Evolutionary conservation across 1,140 invertebrate genomes (phyloP).

Genomic region (Leptinotarsa texana): DNA sequence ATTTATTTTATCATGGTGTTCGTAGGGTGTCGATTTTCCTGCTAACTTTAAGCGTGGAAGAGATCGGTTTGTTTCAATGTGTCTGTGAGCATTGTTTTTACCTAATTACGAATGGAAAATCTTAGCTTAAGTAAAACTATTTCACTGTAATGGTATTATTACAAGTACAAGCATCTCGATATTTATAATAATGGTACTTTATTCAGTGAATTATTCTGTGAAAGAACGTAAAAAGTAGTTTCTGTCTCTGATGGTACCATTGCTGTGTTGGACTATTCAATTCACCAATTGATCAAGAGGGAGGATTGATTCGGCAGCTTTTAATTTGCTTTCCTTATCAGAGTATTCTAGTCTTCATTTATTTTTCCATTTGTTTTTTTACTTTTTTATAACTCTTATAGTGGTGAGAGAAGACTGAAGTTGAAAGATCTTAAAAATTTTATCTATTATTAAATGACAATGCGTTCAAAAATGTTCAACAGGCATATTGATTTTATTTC

Average conservation of each 20-base stretch:
- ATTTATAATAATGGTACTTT: too few relatives aligned
- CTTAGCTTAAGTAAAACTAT: conserved; percentile 11
- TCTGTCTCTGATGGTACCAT: background rate
- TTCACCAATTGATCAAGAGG: conserved; percentile 25
- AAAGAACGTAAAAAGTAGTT: background rate
- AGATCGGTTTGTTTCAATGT: conserved; percentile 14
- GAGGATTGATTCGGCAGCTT: conserved; percentile 22
- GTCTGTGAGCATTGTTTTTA: background rate
- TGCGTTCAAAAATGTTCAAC: background rate
- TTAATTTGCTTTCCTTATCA: background rate
- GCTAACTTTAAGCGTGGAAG: conserved; percentile 32
- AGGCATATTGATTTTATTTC: background rate
- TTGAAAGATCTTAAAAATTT: conserved; percentile 21
- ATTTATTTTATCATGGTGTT: conserved; percentile 55
- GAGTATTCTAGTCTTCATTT: conserved; percentile 4
- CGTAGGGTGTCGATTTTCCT: conserved; percentile 49
- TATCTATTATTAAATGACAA: background rate
- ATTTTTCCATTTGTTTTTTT: background rate
- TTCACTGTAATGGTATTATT: background rate
- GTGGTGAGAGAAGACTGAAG: conserved; percentile 24
- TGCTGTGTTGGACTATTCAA: conserved; percentile 27
- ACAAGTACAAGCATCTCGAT: too few relatives aligned
- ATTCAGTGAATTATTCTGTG: too few relatives aligned
- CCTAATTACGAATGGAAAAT: conserved; percentile 5
- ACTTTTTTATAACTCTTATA: background rate